Base-by-base conservation (phyloP, 2,888 invertebrate genomes). In the Rotaria magnacalcarata region DNA sequence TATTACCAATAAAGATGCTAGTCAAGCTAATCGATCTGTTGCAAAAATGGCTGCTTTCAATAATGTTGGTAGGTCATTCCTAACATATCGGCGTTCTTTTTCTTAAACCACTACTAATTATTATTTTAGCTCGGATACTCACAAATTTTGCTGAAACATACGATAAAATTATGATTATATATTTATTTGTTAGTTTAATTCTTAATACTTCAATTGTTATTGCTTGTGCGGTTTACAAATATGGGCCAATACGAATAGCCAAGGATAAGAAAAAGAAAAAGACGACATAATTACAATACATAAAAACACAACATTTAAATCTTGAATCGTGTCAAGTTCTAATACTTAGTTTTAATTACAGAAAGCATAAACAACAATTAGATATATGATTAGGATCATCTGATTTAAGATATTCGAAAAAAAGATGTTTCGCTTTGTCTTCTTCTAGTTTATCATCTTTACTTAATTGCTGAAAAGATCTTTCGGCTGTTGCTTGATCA, bases 351-450 rank as follows among this genome's bases (percentile, higher is more conserved):
- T 11, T 16, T 52, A 52, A 34, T 80, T 80, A 80, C 24, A 80
- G 47, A 80, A 80, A 80, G n/a, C 80, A 80, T 80, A 80, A n/a
- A 80, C 80, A 80, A 80, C 80, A 80, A 80, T 80, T 80, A 11
- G 80, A 80, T 24, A 80, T 43, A 80, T 80, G 80, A 80, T 80
- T 47, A 7, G 80, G 80, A 80, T 80, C 80, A 47, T 80, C 80
- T 2, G 47, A 47, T 47, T 80, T 80, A 2, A 80, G 24, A 80
- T 80, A 80, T 80, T 80, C 80, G 19, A 80, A 80, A 47, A 80
- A 80, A 19, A 80, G 8, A 14, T 47, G 24, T 80, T 80, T 80
- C 14, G 80, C 80, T 80, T 47, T 10, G n/a, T 80, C 80, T 80
- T 80, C 80, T 80, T 80, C 47, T 1, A 80, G 14, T 80, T 80